A percentile compares a stretch with the other conserved stretches of the same genome.
phyloP scores from a whole-genome alignment of 2,113 vertebrate species.

The Serilophus lunatus region DNA sequence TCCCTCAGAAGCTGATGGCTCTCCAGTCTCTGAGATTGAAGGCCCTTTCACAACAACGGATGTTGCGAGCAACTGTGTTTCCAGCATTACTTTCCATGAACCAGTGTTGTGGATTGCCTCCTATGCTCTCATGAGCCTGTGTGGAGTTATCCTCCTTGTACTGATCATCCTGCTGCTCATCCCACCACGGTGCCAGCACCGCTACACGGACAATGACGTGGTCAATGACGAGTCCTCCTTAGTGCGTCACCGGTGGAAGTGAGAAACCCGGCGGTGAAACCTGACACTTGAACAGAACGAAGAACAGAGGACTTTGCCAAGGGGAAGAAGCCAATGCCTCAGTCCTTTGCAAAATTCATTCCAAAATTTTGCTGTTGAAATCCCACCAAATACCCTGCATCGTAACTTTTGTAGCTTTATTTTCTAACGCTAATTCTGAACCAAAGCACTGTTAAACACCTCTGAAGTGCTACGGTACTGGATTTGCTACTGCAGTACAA shows the following conservation, averaged over 20 bases:
- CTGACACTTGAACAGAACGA: not conserved
- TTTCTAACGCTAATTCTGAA: conserved; percentile 63
- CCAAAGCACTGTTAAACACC: conserved; percentile 61
- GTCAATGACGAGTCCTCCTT: conserved; percentile 94
- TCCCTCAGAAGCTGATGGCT: conserved; percentile 76
- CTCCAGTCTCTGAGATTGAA: conserved; percentile 82
- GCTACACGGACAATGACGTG: conserved; percentile 67
- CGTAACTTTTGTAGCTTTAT: conserved; percentile 63
- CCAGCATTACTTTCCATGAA: conserved; percentile 66
- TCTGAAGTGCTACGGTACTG: conserved; percentile 41
- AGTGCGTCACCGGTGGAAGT: conserved; percentile 93
- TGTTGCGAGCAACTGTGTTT: conserved; percentile 82
- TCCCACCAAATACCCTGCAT: conserved; percentile 31
- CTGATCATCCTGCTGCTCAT: conserved; percentile 82
- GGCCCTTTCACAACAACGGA: conserved; percentile 88
- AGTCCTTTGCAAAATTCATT: not conserved
- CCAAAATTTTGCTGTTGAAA: not conserved
- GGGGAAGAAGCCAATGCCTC: not conserved
- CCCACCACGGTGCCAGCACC: conserved; percentile 67
- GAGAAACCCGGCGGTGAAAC: conserved; percentile 15
- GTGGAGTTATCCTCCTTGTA: conserved; percentile 81
- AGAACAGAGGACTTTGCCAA: not conserved
- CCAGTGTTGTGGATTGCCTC: conserved; percentile 89
- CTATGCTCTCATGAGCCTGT: conserved; percentile 87
- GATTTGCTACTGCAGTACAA: not conserved